Evolutionary conservation across 2,797 vertebrate species (phyloP).

Genomic region (Pelodytes ibericus): DNA sequence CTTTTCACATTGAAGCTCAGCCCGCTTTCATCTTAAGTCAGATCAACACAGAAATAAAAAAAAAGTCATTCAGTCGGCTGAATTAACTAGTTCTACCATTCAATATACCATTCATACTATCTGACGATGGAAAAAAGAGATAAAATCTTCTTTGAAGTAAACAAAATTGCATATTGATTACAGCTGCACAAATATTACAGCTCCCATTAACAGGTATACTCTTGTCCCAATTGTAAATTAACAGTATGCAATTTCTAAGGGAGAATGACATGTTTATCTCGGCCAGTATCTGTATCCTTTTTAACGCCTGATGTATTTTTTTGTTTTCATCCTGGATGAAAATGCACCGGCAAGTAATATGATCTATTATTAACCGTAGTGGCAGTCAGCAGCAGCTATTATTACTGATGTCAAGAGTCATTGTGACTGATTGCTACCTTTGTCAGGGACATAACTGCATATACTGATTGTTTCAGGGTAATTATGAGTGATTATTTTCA

Average conservation of each 20-base stretch:
- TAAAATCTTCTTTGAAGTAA: constrained; percentile 27
- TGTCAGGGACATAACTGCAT: constrained; percentile 18
- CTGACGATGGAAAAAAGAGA: constrained; percentile 16
- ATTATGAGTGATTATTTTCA: constrained; percentile 28
- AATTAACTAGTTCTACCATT: constrained; percentile 17
- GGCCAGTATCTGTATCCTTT: constrained; percentile 23
- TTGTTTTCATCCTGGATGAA: constrained; percentile 40
- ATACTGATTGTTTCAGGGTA: constrained; percentile 32
- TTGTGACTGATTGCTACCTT: constrained; percentile 45
- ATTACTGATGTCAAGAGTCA: constrained; percentile 50
- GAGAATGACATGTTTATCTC: constrained; percentile 17
- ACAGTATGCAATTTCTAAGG: background rate
- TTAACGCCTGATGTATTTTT: constrained; percentile 23
- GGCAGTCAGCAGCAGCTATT: constrained; percentile 28
- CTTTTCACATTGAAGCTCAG: too few species aligned
- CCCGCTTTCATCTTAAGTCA: too few species aligned
- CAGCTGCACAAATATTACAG: background rate
- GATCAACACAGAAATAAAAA: too few species aligned
- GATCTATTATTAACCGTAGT: constrained; percentile 40
- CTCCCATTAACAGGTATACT: too few species aligned
- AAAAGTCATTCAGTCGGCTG: too few species aligned
- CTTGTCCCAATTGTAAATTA: background rate
- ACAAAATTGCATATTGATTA: constrained; percentile 44
- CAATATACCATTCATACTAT: constrained; percentile 10
- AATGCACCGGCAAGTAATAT: constrained; percentile 30